Base-by-base conservation (phyloP, 2,888 invertebrate species). In the Nebria brevicollis region DNA sequence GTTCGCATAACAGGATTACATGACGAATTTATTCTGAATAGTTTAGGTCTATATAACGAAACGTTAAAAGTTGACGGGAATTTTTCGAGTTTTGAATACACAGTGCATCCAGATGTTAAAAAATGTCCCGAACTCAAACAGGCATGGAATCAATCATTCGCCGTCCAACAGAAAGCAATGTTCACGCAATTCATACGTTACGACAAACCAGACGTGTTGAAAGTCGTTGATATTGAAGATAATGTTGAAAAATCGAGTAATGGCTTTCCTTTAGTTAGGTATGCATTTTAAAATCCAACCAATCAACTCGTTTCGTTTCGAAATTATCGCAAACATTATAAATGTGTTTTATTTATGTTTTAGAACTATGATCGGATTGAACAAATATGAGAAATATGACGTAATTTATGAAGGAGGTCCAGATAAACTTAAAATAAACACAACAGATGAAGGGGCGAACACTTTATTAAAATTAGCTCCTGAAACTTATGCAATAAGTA, bases 231-330 rank as follows among this genome's bases (percentile, higher is more conserved):
- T 25, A 90, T 89, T 84, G 83, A 84, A 42, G 92, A 93, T 85
- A 88, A 90, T 82, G 87, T 90, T 13, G 90, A 90, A 77, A 92
- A 92, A 84, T 91, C 92, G 82, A 90, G 90, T 86, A 90, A 91
- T 83, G 92, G 92, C 75, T 89, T 91, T 84, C 91, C 93, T 34
- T 88, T 90, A 83, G 87, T 92, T 0, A 91, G 92, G 92, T 92
- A 86, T 87, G 86, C 84, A 15, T 72, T 11, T 4, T 13, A 25
- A 25, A 20, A 15, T 4, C 1, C 11, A n/a, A 20, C 1, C 20
- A 20, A 20, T 20, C 20, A 20, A 20, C 20, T 20, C 20, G 20
- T 20, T 20, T 20, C 20, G 20, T 20, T 20, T 20, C 0, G 20
- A 20, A 20, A 20, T 20, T 20, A 1, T 20, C 20, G 0, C 20